These are phyloP conservation scores for Drosophila greeni DNA, from an alignment of 2,888 invertebrate species.

Conservation along the genomic window DNA sequence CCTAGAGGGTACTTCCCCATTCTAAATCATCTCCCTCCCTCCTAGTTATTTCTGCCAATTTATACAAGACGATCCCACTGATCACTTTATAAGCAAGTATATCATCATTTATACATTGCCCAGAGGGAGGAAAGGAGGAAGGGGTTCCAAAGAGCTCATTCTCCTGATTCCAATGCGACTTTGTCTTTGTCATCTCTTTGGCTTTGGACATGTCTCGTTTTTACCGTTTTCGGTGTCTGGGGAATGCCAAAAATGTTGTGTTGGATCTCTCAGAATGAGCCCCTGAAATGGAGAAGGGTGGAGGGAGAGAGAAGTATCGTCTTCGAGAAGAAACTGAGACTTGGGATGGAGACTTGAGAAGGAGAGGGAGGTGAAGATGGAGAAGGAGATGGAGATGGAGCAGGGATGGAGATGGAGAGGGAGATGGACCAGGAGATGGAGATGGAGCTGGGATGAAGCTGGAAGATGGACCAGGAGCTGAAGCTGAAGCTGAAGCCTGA, in stretches of 20 bases:
- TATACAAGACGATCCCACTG: conserved; percentile 47
- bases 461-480: too few species aligned
- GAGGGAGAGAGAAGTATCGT: neutral
- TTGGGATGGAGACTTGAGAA: too few species aligned
- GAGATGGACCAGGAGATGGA: too few species aligned
- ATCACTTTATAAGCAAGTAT: conserved; percentile 68
- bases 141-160: neutral
- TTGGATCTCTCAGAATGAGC: conserved; percentile 45
- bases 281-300: conserved; percentile 25
- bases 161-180: conserved; percentile 3
- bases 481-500: too few species aligned
- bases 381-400: too few species aligned
- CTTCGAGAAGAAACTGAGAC: conserved; percentile 2
- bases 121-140: neutral
- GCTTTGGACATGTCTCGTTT: conserved; percentile 56
- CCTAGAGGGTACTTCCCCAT: neutral
- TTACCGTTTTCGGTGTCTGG: conserved; percentile 69
- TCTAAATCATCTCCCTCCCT: conserved; percentile 5
- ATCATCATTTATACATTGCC: conserved; percentile 64
- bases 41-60: conserved; percentile 25
- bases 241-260: conserved; percentile 66
- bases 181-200: conserved; percentile 29
- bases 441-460: too few species aligned
- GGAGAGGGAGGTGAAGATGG: too few species aligned
- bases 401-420: too few species aligned